phyloP scores from a whole-genome alignment of 2,888 invertebrate genomes.

The Leptopilina syphax region DNA sequence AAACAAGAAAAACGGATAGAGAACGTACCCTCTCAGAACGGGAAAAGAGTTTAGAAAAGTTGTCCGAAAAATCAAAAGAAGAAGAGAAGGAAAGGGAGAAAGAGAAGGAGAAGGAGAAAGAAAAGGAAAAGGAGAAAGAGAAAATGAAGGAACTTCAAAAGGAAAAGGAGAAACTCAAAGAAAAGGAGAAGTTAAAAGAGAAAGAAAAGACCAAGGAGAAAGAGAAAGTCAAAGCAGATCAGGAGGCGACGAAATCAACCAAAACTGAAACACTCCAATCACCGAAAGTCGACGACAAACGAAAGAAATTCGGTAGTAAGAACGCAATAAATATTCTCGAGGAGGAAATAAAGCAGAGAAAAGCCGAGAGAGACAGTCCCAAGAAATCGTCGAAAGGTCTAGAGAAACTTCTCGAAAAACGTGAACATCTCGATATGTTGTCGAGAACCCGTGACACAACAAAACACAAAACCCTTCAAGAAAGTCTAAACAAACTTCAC shows the following conservation, averaged over 20 bases:
- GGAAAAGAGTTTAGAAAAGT: background rate
- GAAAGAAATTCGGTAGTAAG: constrained; percentile 65
- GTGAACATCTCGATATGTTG: constrained; percentile 76
- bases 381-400: constrained; percentile 81
- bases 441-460: constrained; percentile 67
- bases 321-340: constrained; percentile 70
- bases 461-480: constrained; percentile 52
- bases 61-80: constrained; percentile 45
- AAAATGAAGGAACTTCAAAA: constrained; percentile 46
- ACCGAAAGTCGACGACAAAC: constrained; percentile 64
- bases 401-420: constrained; percentile 80
- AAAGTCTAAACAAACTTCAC: background rate
- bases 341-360: constrained; percentile 74
- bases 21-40: background rate
- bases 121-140: constrained; percentile 53
- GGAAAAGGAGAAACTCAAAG: constrained; percentile 43
- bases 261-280: constrained; percentile 40
- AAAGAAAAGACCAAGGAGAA: constrained; percentile 37
- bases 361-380: constrained; percentile 77
- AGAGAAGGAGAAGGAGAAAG: constrained; percentile 21
- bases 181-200: constrained; percentile 24
- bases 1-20: background rate
- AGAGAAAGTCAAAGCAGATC: constrained; percentile 18
- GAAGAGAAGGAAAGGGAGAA: constrained; percentile 44
- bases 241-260: constrained; percentile 51